Base-by-base conservation (phyloP, 2,113 vertebrate species). In the Lagopus leucura region DNA sequence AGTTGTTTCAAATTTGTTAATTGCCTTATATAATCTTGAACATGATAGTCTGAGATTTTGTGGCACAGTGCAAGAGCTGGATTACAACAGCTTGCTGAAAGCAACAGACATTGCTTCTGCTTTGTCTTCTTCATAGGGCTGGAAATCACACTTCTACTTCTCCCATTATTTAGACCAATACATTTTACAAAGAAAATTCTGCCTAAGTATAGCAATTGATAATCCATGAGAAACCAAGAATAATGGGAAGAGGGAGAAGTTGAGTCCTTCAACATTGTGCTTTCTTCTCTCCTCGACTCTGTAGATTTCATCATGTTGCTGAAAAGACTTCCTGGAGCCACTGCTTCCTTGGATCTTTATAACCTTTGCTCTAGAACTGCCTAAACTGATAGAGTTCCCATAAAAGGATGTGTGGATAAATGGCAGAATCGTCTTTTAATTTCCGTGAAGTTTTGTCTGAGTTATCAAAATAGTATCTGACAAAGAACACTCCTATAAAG, bases 51-150 rank as follows among this genome's bases (percentile, higher is more conserved):
- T 75, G 57, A 86, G 32, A 75, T 57, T 84, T 42, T 67, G 32
- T 86, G 11, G 34, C 28, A 90, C 4, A 55, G 42, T 19, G 69
- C 72, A 11, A 54, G 25, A 78, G 7, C 19, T 81, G 34, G 8
- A 57, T 84, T 61, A 78, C 57, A 86, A 77, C 15, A 64, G 14
- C 9, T 80, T 77, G 28, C 32, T 61, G 38, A 91, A 90, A 90
- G n/a, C 16, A 63, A 58, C 4, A 45, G 6, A 70, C 66, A 24
- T 48, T 71, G 43, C 54, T 86, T 88, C 30, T 71, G 3, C 18
- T 75, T 42, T 76, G 5, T 45, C 15, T 69, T 90, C 22, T 78
- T 73, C 40, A 28, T 11, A 57, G 0, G 1, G 18, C 30, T 82
- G 20, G 45, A 82, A 75, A 79, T 64, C 50, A 52, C 14, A 74